phyloP scores from a whole-genome alignment of 2,113 vertebrate species.

The Myiagra hebetior region DNA sequence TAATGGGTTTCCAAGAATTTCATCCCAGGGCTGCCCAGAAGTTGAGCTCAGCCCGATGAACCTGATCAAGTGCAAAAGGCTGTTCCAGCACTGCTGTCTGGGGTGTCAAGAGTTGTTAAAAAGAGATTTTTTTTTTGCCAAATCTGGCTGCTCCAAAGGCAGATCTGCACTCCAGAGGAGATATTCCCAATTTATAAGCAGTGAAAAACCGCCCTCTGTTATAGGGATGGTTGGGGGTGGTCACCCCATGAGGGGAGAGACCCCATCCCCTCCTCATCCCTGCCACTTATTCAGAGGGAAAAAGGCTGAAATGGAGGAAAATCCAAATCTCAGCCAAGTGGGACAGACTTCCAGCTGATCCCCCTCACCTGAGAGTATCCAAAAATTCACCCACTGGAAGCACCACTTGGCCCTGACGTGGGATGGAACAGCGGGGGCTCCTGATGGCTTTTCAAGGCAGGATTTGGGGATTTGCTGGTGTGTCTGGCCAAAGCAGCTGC shows the following conservation, averaged over 20 bases:
- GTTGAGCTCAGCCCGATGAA: background rate
- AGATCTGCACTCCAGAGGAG: background rate
- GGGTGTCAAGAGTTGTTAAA: background rate
- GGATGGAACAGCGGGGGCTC: fast-evolving
- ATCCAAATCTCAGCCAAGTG: background rate
- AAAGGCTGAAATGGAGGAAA: background rate
- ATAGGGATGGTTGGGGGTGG: fast-evolving
- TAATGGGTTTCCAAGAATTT: background rate
- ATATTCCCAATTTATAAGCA: background rate
- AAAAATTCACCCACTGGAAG: background rate
- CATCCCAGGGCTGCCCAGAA: background rate
- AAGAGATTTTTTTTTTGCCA: background rate
- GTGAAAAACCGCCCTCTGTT: background rate
- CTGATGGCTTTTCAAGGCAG: background rate
- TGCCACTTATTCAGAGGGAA: background rate
- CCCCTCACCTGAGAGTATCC: background rate
- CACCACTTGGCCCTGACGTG: fast-evolving
- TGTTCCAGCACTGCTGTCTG: background rate
- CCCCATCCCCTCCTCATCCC: background rate
- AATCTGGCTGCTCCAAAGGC: background rate
- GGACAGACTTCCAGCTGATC: background rate
- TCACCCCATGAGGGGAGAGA: background rate
- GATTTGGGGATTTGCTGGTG: background rate
- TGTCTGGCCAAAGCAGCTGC: background rate
- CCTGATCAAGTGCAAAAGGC: background rate